A percentile compares a stretch with the other conserved stretches of the same genome.
These are phyloP conservation scores for Chloropsis hardwickii DNA, from an alignment of 2,113 vertebrate species.

Conservation along the genomic window DNA sequence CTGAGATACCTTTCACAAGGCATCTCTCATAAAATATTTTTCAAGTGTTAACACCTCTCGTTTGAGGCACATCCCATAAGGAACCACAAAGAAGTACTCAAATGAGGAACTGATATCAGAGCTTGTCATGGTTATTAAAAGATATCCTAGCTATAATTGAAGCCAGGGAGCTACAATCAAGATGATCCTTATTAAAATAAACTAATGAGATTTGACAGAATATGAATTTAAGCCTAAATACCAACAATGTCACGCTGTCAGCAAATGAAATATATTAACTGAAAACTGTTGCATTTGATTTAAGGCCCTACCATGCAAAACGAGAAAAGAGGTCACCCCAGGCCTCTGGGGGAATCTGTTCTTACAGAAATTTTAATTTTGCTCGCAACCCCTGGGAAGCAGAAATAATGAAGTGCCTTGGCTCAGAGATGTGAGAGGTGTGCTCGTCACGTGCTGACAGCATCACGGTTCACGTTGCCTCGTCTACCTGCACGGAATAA, in stretches of 20 bases:
- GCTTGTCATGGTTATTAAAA: background rate
- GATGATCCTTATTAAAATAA: conserved; percentile 12
- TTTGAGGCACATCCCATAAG: background rate
- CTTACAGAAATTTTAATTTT: conserved; percentile 50
- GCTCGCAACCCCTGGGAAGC: conserved; percentile 9
- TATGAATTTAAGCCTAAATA: conserved; percentile 37
- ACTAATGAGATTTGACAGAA: conserved; percentile 42
- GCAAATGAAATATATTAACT: conserved; percentile 23
- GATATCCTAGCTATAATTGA: background rate
- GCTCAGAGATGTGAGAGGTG: background rate
- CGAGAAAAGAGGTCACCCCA: conserved; percentile 17
- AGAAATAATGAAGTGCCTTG: conserved; percentile 23
- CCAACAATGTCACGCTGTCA: conserved; percentile 22
- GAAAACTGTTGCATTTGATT: conserved; percentile 29
- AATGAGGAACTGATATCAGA: background rate
- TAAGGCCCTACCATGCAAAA: background rate
- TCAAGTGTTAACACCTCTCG: background rate
- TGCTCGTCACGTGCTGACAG: background rate
- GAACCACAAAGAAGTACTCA: background rate
- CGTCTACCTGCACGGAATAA: background rate
- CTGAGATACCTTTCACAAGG: background rate
- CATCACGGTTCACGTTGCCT: background rate
- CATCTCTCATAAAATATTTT: background rate
- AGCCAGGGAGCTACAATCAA: background rate
- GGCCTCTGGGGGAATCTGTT: conserved; percentile 24